Evolutionary conservation across 2,888 invertebrate species (phyloP), one percentile per base, ranked within the genome.

Genomic region (Augochlorella aurata): DNA sequence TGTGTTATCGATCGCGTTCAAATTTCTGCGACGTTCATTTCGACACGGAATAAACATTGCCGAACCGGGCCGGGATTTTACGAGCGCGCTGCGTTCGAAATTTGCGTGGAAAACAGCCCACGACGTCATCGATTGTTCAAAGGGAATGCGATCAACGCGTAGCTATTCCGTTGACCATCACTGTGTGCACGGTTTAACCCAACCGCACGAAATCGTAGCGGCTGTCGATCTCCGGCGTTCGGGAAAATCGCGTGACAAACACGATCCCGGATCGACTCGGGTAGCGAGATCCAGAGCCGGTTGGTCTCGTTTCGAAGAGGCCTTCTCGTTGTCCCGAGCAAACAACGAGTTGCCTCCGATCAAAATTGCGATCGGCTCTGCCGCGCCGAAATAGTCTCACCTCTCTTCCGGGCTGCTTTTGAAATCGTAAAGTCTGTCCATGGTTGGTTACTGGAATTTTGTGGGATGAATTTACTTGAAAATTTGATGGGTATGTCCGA

Each of bases 401-500:
- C 66, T 87, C 9, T 69, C 21, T n/a, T 76, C 63, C 52, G 10
- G n/a, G 8, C 24, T 4, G 52, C 52, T 24, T 14, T 61, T 65
- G 14, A 61, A 71, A 24, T 44, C 66, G 66, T 47, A 61, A 12
- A 24, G 9, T 29, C 9, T 5, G 44, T 76, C 83, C 83, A 84
- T 84, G 10, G 38, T 24, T 44, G 21, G 24, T 52, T 38, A n/a
- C 16, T 21, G 65, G 29, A 21, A 18, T 52, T 61, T 52, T 9
- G 18, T 68, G 38, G 47, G n/a, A 21, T 70, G 24, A 9, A 71
- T 83, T 67, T 16, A 87, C 87, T 87, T 83, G 77, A 74, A 61
- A 87, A 82, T 88, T 87, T 87, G 38, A 76, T 65, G 38, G 58
- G 10, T 68, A 18, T 71, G 38, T 18, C 58, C 21, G 71, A 81